phyloP scores from a whole-genome alignment of 2,113 vertebrate species.

The Jacana jacana region DNA sequence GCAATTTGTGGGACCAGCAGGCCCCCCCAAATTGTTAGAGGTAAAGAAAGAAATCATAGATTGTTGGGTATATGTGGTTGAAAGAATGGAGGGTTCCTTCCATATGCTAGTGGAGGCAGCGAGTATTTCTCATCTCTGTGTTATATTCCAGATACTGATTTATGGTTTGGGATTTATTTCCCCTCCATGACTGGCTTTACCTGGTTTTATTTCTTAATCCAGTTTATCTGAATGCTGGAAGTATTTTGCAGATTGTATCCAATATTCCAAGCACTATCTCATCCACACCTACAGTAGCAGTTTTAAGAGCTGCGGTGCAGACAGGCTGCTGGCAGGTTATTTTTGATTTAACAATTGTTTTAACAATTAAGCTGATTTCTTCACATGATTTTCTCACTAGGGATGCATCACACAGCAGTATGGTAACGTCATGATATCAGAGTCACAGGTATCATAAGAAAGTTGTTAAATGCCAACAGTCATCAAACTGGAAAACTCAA shows the following conservation, averaged over 20 bases:
- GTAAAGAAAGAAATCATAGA: not conserved
- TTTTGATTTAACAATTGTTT: not conserved
- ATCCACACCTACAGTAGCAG: not conserved
- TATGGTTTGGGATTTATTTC: not conserved
- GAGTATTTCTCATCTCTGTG: not conserved
- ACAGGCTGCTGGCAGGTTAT: not conserved
- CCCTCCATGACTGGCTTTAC: not conserved
- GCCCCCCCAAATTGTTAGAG: not conserved
- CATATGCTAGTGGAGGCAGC: accelerated
- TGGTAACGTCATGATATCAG: not conserved
- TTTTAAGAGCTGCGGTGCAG: not conserved
- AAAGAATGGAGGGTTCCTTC: not conserved
- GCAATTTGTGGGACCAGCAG: not conserved
- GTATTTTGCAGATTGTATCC: not conserved
- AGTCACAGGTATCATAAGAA: not conserved
- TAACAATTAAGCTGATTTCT: not conserved
- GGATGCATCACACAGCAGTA: not conserved
- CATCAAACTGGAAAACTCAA: not conserved
- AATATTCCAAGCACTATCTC: not conserved
- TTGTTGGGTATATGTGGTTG: not conserved
- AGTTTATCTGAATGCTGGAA: not conserved
- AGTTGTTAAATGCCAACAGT: not conserved
- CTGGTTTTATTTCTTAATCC: not conserved
- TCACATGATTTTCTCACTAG: not conserved
- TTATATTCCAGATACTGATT: not conserved